Evolutionary conservation across 2,888 invertebrate genomes (phyloP).

Genomic region (Zhengitettix transpicula): DNA sequence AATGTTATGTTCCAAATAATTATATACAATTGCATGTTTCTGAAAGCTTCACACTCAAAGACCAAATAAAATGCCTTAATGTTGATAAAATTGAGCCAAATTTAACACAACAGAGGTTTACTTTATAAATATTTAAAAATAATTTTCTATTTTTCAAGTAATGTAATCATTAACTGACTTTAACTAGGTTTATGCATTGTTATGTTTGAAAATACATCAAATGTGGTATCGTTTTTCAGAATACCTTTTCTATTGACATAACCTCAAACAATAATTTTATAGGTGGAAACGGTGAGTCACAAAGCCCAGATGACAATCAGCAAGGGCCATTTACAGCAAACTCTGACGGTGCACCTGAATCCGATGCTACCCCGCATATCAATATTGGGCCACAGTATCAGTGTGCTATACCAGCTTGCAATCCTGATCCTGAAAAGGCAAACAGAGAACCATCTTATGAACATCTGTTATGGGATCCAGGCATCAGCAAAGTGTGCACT

Average conservation of each 20-base stretch:
- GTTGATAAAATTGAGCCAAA: too few relatives aligned
- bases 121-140: too few relatives aligned
- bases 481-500: conserved; percentile 48
- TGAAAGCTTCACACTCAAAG: too few relatives aligned
- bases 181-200: too few relatives aligned
- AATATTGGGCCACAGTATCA: conserved; percentile 81
- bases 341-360: conserved; percentile 27
- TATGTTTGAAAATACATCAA: background rate
- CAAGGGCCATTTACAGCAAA: background rate
- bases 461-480: conserved; percentile 77
- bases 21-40: too few relatives aligned
- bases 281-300: conserved; percentile 4
- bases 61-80: too few relatives aligned
- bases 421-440: conserved; percentile 13
- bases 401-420: conserved; percentile 50
- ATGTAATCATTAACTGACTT: too few relatives aligned
- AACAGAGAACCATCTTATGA: conserved; percentile 36
- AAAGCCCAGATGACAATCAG: conserved; percentile 4
- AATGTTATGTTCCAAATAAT: too few relatives aligned
- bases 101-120: too few relatives aligned
- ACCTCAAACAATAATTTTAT: background rate
- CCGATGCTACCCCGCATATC: conserved; percentile 52
- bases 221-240: background rate
- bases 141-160: too few relatives aligned
- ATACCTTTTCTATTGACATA: background rate